A percentile compares a stretch with the other conserved stretches of the same genome.
These are phyloP conservation scores for Lasioglossum zephyrum DNA, from an alignment of 2,888 invertebrate species.

Conservation along the genomic window DNA sequence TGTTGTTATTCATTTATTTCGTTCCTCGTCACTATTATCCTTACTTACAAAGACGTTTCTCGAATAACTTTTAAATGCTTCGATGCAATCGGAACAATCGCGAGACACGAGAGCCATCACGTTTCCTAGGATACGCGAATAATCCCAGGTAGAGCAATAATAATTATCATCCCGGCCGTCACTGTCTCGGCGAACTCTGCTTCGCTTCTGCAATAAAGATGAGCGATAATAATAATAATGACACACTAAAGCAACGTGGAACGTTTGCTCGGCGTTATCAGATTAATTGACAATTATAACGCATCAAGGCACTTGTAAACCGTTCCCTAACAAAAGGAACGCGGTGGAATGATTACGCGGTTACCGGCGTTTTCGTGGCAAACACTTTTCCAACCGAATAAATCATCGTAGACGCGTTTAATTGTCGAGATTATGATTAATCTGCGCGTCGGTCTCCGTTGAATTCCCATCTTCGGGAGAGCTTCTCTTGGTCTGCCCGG, in stretches of 20 bases:
- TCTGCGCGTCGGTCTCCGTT: slow-evolving; percentile 16
- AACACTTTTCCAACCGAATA: neutral
- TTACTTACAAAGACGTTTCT: neutral
- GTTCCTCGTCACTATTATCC: neutral
- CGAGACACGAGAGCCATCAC: neutral
- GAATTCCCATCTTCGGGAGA: slow-evolving; percentile 28
- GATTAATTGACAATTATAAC: slow-evolving; percentile 6
- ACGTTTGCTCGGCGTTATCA: neutral
- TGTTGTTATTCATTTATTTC: neutral
- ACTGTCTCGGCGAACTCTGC: neutral
- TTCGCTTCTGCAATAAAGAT: neutral
- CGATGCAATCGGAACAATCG: neutral
- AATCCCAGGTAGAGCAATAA: neutral
- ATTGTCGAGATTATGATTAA: slow-evolving; percentile 48
- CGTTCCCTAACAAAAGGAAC: neutral
- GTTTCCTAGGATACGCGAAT: neutral
- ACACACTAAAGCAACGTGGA: neutral
- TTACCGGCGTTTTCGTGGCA: neutral
- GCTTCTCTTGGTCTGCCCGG: slow-evolving; percentile 24
- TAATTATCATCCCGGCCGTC: neutral
- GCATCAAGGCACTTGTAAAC: neutral
- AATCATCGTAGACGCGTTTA: slow-evolving; percentile 11
- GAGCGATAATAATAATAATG: slow-evolving; percentile 1
- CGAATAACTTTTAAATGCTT: neutral
- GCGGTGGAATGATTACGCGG: neutral